Base-by-base conservation (phyloP, 2,113 vertebrate genomes). In the Leucosticte australis region DNA sequence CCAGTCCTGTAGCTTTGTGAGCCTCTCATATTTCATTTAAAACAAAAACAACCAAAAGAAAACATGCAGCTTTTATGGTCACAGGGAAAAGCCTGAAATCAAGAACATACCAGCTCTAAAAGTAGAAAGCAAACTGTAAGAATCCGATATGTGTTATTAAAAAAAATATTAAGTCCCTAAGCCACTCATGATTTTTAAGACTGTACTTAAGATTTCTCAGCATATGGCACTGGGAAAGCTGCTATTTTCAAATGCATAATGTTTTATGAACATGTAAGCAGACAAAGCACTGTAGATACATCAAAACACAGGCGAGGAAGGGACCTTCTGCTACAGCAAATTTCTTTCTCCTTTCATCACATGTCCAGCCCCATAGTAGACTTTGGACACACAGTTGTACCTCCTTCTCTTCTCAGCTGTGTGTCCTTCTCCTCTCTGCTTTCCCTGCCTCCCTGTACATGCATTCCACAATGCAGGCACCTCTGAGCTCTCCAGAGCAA, bases 231-330 rank as follows among this genome's bases (percentile, higher is more conserved):
- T 84, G 33, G 69, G 83, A 96, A 96, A 96, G 88, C 94, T 95
- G 92, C 95, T 96, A 94, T 95, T 96, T 96, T 94, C 95, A 90
- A 95, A 96, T 87, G 88, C 90, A 93, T 95, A 96, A 90, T 92
- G 92, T 96, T 96, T 95, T 95, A 93, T 75, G 94, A 93, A 94
- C 92, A 94, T 6, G 86, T 52, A 96, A 96, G 84, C 80, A 95
- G 93, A 96, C 80, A 95, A 94, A 96, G 88, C 83, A 87, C 86
- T 83, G 90, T 39, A 88, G 92, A 90, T 90, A 90, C 8, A 93
- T 78, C 82, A 94, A 96, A 94, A 95, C 78, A 94, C 82, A 94
- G 82, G 92, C 85, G 23, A 93, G 85, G 92, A 96, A 95, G 49
- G 75, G 82, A 93, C 94, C 94, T 93, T 95, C 89, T 92, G 94